Base-by-base conservation (phyloP, 2,888 invertebrate species). In the Drosophila engyochracea region DNA sequence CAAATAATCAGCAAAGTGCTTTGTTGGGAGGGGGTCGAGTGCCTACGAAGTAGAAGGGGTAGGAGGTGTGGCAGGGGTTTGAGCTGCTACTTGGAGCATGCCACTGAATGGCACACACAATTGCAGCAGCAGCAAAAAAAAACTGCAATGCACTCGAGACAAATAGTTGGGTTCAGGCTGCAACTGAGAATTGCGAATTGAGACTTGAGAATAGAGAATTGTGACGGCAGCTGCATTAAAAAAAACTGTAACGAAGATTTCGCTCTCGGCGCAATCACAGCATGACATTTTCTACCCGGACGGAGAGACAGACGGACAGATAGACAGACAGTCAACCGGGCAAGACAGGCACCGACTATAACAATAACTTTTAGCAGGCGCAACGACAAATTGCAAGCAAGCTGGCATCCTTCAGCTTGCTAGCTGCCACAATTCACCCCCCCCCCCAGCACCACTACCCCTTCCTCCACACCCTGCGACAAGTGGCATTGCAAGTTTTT, bases 1-100 rank as follows among this genome's bases (percentile, higher is more conserved):
- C 52, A 83, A 76, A 89, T 89, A 89, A 87, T 85, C 89, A 87
- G 80, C 72, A 89, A 86, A 86, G 86, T 86, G 85, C 89, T 83
- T 70, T 76, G 82, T 62, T 6, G 62, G 71, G 39, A 31, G 19
- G 52, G 37, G 55, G 51, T 52, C 51, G 59, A 28, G 53, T 52
- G 69, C 7, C 14, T n/a, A n/a, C 16, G n/a, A 30, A 39, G 28
- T 3, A 5, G 31, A 30, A 7, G 22, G 31, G 22, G 7, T 9
- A 9, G 4, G 7, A 4, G 31, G 31, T n/a, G n/a, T 31, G 58
- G 12, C 30, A 44, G 53, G 60, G 41, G 44, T 51, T 60, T 70
- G 25, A 59, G 71, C 67, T 62, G 69, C 75, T 66, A 70, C 78
- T 79, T 68, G 60, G 63, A 73, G 75, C 70, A 61, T 66, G 57